These are phyloP conservation scores for Cyprinodon brontotheroides DNA, from an alignment of 2,113 vertebrate species.

Conservation along the genomic window DNA sequence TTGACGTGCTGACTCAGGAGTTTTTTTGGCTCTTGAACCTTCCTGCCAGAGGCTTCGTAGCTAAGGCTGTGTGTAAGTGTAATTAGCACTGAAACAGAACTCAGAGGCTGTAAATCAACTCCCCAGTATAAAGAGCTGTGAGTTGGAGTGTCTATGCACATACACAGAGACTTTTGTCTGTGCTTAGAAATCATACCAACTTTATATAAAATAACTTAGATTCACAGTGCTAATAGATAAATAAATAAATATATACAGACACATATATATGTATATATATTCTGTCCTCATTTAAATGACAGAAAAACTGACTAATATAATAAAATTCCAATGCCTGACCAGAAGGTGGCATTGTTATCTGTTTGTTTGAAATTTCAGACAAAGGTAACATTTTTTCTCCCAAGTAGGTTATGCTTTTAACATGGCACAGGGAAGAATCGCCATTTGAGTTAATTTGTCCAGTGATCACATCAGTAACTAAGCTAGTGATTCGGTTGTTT, in stretches of 20 bases:
- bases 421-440: too few species aligned
- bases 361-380: neutral
- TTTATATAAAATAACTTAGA: too few species aligned
- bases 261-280: neutral
- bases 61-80: slow-evolving; percentile 38
- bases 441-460: too few species aligned
- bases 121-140: slow-evolving; percentile 30
- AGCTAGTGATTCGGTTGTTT: too few species aligned
- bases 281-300: too few species aligned
- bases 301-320: too few species aligned
- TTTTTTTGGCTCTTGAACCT: slow-evolving; percentile 29
- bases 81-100: slow-evolving; percentile 61
- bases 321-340: too few species aligned
- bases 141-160: neutral
- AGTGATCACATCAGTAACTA: too few species aligned
- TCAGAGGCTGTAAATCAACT: slow-evolving; percentile 66
- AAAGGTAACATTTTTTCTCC: too few species aligned
- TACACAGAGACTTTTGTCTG: neutral
- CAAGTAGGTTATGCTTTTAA: too few species aligned
- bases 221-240: too few species aligned
- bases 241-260: neutral
- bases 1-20: slow-evolving; percentile 63
- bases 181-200: too few species aligned
- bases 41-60: slow-evolving; percentile 46
- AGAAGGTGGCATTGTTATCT: neutral